Evolutionary conservation across 2,113 vertebrate species (phyloP).

Genomic region (Merops nubicus): DNA sequence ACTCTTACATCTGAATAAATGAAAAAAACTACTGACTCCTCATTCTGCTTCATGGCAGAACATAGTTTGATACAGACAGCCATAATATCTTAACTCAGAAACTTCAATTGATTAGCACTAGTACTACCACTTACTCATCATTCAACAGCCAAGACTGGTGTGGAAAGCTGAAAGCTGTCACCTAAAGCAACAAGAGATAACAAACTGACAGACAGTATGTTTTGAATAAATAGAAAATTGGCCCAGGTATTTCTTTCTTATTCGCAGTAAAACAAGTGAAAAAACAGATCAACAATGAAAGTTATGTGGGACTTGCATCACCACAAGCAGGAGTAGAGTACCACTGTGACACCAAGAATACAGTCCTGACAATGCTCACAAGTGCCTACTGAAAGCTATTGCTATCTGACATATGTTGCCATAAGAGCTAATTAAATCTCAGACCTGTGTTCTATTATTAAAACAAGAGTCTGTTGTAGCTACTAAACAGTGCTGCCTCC

Average conservation of each 20-base stretch:
- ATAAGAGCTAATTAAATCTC: constrained; percentile 52
- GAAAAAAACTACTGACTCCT: too few species aligned
- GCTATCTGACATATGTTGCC: constrained; percentile 45
- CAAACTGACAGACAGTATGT: background rate
- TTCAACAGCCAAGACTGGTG: background rate
- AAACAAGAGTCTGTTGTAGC: constrained; percentile 34
- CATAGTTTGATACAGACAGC: background rate
- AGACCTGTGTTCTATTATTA: constrained; percentile 45
- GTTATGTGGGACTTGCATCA: background rate
- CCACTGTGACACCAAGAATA: background rate
- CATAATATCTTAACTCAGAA: constrained; percentile 19
- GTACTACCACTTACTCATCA: background rate
- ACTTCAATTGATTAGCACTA: background rate
- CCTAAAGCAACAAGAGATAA: background rate
- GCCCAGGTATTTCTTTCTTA: background rate
- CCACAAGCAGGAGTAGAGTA: background rate
- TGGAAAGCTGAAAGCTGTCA: background rate
- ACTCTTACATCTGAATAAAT: background rate
- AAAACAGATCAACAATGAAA: background rate
- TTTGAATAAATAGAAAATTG: background rate
- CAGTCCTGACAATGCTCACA: background rate
- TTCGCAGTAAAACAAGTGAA: background rate
- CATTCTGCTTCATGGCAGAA: background rate
- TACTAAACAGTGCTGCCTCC: constrained; percentile 3
- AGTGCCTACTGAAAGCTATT: constrained; percentile 16